A percentile compares a stretch with the other conserved stretches of the same genome.
Conservation (phyloP, 37 sponge, comb jelly and placozoan species). For the Cliona cf. orientalis region DNA sequence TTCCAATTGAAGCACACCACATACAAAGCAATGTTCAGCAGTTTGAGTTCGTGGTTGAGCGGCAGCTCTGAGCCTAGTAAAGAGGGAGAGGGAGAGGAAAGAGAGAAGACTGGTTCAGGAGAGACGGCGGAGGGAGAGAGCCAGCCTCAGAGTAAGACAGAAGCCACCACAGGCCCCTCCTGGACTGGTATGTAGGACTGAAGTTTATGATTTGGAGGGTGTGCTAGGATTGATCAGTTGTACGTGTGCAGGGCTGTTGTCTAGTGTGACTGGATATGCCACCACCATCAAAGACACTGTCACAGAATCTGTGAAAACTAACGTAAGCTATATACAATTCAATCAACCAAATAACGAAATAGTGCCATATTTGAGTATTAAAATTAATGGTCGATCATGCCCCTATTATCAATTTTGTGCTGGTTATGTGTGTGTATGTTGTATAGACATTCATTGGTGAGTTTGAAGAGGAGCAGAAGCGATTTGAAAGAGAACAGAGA, state of each 20-base stretch:
- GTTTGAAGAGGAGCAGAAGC: slow-evolving; percentile 82
- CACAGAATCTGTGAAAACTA: slow-evolving; percentile 32
- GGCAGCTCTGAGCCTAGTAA: neutral
- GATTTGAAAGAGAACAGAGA: slow-evolving; percentile 69
- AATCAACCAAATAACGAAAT: neutral
- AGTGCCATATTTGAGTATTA: neutral
- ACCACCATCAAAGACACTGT: slow-evolving; percentile 51
- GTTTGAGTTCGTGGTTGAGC: slow-evolving; percentile 1
- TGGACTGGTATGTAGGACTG: no score
- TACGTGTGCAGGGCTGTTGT: slow-evolving; percentile 23
- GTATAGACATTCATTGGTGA: slow-evolving; percentile 65
- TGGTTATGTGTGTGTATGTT: neutral
- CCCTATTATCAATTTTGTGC: neutral
- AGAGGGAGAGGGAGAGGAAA: no score
- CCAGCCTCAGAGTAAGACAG: neutral
- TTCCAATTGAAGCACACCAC: neutral
- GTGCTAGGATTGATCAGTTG: no score
- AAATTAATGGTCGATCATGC: neutral
- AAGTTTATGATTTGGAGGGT: no score
- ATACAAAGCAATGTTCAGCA: neutral
- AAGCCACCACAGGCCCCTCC: neutral
- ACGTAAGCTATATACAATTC: neutral
- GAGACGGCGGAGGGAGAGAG: neutral
- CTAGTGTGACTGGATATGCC: slow-evolving; percentile 57
- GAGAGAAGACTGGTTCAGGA: no score